These are phyloP conservation scores for Graphium colonna DNA, from an alignment of 2,888 invertebrate species.

Conservation along the genomic window DNA sequence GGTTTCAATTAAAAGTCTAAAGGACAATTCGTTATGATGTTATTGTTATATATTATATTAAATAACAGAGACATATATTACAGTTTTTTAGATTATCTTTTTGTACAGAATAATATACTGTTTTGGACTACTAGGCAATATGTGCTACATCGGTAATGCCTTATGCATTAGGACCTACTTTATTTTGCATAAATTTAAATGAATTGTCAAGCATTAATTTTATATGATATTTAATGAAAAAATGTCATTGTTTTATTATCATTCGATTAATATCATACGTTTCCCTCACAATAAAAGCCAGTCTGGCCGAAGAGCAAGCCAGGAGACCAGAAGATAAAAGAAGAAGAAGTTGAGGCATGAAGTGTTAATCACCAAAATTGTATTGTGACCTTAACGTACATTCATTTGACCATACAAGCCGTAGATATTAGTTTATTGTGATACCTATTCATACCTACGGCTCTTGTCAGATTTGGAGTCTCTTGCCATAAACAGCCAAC, in stretches of 20 bases:
- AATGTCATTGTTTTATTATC: background rate
- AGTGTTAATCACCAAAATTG: slow-evolving; percentile 56
- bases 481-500: slow-evolving; percentile 25
- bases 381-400: slow-evolving; percentile 60
- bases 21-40: too few species aligned
- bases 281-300: slow-evolving; percentile 91
- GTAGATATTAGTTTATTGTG: slow-evolving; percentile 52
- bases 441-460: slow-evolving; percentile 41
- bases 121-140: too few species aligned
- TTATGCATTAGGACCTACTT: too few species aligned
- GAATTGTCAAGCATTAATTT: too few species aligned
- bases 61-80: too few species aligned
- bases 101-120: background rate
- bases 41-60: too few species aligned
- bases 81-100: too few species aligned
- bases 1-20: too few species aligned
- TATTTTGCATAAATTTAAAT: too few species aligned
- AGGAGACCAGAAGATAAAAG: slow-evolving; percentile 94
- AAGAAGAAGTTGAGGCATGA: slow-evolving; percentile 92
- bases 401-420: slow-evolving; percentile 54
- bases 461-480: slow-evolving; percentile 29
- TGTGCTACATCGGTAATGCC: too few species aligned
- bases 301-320: slow-evolving; percentile 96
- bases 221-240: background rate
- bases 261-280: slow-evolving; percentile 27